Evolutionary conservation across 2,797 vertebrate species (phyloP).

Genomic region (Sciurus vulgaris): DNA sequence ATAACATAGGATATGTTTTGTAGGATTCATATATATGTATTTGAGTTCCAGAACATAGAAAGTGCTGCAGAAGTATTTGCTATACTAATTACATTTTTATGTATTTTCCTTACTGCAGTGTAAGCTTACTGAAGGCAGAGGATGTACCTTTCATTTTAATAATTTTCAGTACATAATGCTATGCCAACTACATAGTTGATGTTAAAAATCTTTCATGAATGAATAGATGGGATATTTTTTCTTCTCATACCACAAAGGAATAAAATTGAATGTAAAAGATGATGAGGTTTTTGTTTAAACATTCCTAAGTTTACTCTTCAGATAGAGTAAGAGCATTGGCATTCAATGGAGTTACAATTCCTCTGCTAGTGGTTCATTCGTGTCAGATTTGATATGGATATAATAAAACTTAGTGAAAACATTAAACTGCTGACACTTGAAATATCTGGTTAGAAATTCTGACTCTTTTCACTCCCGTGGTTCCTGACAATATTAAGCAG

Average conservation of each 20-base stretch:
- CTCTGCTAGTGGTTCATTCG: conserved; percentile 44
- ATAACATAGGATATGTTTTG: background rate
- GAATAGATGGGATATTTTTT: background rate
- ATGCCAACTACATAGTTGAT: background rate
- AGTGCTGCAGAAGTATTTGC: background rate
- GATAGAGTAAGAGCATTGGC: background rate
- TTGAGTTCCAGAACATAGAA: background rate
- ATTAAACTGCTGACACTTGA: conserved; percentile 85
- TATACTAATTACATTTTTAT: conserved; percentile 29
- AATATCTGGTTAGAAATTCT: conserved; percentile 83
- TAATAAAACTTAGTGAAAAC: conserved; percentile 79
- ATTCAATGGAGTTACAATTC: background rate
- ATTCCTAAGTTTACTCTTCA: conserved; percentile 29
- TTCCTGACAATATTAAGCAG: conserved; percentile 78
- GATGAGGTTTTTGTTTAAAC: conserved; percentile 16
- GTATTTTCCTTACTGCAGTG: background rate
- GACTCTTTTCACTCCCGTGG: conserved; percentile 81
- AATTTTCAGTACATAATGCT: background rate
- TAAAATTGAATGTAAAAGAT: conserved; percentile 55
- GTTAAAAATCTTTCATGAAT: conserved; percentile 34
- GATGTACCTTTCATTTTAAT: background rate
- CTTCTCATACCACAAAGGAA: conserved; percentile 45
- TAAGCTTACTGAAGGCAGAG: background rate
- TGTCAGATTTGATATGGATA: conserved; percentile 81
- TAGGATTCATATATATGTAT: background rate